phyloP scores from a whole-genome alignment of 2,888 invertebrate genomes.

The Chrysolina haemoptera region DNA sequence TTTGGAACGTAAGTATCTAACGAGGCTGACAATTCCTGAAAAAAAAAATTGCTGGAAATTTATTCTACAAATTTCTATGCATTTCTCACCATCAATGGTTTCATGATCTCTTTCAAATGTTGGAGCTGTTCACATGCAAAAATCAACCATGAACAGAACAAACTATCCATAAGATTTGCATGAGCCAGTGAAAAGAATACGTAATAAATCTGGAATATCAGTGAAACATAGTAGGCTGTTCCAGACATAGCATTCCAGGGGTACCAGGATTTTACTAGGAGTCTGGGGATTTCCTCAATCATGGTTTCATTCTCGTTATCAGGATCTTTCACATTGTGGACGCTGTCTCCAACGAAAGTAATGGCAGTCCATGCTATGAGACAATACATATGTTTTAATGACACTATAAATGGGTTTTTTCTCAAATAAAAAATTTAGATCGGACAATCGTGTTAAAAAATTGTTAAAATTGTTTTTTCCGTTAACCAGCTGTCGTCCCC shows the following conservation, averaged over 20 bases:
- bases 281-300: conserved; percentile 79
- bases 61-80: background rate
- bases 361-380: conserved; percentile 81
- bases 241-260: conserved; percentile 84
- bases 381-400: background rate
- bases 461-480: too few species aligned
- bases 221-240: conserved; percentile 77
- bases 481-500: too few species aligned
- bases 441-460: too few species aligned
- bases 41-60: conserved; percentile 26
- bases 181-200: conserved; percentile 68
- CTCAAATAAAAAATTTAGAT: too few species aligned
- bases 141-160: conserved; percentile 89
- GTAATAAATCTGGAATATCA: conserved; percentile 70
- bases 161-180: conserved; percentile 77
- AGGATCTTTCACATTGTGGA: conserved; percentile 77
- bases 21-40: conserved; percentile 82
- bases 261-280: conserved; percentile 84
- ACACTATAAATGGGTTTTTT: too few species aligned
- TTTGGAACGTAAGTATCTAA: conserved; percentile 84
- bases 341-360: conserved; percentile 86
- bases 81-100: conserved; percentile 79
- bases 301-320: conserved; percentile 81
- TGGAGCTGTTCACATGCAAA: conserved; percentile 90
- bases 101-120: conserved; percentile 89